Conservation (phyloP, 2,888 invertebrate genomes). For the Cancer borealis region DNA sequence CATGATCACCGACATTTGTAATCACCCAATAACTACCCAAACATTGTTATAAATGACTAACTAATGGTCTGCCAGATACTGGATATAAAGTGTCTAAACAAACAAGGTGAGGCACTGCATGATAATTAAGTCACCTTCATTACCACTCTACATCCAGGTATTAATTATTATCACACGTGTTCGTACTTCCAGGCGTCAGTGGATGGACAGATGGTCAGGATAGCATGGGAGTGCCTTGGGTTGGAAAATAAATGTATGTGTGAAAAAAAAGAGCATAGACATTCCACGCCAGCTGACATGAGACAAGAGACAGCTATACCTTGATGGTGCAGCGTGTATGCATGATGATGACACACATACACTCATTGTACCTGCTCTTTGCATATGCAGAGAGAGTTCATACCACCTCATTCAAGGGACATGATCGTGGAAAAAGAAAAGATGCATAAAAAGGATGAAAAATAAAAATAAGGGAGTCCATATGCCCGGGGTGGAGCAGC, state of each 20-base stretch:
- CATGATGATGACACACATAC: not conserved
- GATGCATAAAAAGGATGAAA: slow-evolving; percentile 7
- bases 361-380: slow-evolving; percentile 3
- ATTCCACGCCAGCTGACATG: slow-evolving; percentile 11
- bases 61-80: not conserved
- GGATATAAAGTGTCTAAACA: not conserved
- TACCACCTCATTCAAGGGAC: slow-evolving; percentile 28
- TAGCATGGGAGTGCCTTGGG: not conserved
- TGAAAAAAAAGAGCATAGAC: not conserved
- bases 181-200: not conserved
- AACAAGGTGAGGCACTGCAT: not conserved
- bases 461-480: not conserved
- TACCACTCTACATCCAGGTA: not conserved
- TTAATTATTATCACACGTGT: not conserved
- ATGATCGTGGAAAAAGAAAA: not conserved
- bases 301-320: slow-evolving; percentile 18
- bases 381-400: slow-evolving; percentile 38
- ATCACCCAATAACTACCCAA: not conserved
- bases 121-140: not conserved
- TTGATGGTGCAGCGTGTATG: not conserved
- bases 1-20: not conserved
- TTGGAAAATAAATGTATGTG: not conserved
- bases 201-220: not conserved
- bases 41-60: not conserved
- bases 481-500: not conserved